Evolutionary conservation across 1,140 invertebrate species (phyloP), one percentile per base, ranked within the genome.

Genomic region (Diorhabda sublineata): DNA sequence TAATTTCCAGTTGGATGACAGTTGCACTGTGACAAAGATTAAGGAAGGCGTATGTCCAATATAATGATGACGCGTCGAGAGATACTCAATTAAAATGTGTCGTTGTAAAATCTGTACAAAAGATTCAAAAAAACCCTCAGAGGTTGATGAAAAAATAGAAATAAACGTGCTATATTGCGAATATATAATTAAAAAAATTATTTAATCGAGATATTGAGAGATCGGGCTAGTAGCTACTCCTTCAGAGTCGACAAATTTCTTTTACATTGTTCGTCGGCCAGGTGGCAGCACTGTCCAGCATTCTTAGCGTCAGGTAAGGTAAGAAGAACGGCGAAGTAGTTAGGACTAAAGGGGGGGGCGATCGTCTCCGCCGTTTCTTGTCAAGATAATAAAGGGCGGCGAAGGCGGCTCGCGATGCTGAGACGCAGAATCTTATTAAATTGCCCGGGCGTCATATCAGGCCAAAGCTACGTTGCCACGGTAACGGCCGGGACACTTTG

Each of bases 401-500:
- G 64, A 66, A 66, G 68, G 58, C 52, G 61, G 69, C 67, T 64
- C 65, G 70, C 69, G 70, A 68, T 62, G 69, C 64, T 75, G 76
- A 75, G 77, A 78, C 77, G 79, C 78, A 75, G 79, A 80, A 80
- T 80, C 79, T 80, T 80, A 80, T 80, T 80, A 80, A 80, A 80
- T 80, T 80, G 79, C 78, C 79, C 79, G 79, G 79, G 79, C 79
- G 79, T 80, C 79, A 80, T 80, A 80, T 80, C 78, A 78, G 77
- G 73, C 76, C 77, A 75, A 76, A 74, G 77, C 78, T 74, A 76
- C 75, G 79, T 80, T 79, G 76, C 78, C 75, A 76, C 71, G 78
- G 78, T 75, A 80, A 80, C 79, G 78, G 78, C 78, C 79, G 78
- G 78, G 79, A 80, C 79, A 80, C 79, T 80, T 80, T 80, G 78